phyloP scores from a whole-genome alignment of 2,888 invertebrate species.

The Apotomis capreana region DNA sequence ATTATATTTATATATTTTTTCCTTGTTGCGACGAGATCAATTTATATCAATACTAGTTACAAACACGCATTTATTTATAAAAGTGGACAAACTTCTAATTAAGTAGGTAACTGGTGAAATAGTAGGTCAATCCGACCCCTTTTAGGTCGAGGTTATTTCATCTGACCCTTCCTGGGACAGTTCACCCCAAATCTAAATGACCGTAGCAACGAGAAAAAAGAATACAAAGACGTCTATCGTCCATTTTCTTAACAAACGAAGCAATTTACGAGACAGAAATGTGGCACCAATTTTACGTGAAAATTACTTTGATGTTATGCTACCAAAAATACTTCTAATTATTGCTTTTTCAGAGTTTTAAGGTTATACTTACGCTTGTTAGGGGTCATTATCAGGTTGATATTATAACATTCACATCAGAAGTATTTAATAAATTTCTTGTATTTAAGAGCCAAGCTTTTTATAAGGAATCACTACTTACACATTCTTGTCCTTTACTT shows the following conservation, averaged over 20 bases:
- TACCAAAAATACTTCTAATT: not conserved
- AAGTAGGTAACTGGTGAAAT: constrained; percentile 40
- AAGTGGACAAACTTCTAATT: constrained; percentile 43
- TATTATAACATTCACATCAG: not conserved
- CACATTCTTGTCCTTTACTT: no score
- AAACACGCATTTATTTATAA: not conserved
- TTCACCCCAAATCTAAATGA: constrained; percentile 42
- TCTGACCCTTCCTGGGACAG: constrained; percentile 43
- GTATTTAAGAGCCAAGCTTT: no score
- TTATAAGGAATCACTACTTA: no score
- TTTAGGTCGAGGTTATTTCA: constrained; percentile 45
- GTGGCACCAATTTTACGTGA: constrained; percentile 11
- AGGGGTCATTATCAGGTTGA: not conserved
- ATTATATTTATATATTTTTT: no score
- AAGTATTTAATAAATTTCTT: no score
- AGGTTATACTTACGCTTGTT: not conserved
- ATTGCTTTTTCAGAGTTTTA: not conserved
- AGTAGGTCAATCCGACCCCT: constrained; percentile 42
- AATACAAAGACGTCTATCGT: constrained; percentile 35
- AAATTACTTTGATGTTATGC: constrained; percentile 9
- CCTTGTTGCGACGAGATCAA: no score
- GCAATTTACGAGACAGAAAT: constrained; percentile 27
- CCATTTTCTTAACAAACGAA: constrained; percentile 35
- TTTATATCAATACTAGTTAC: no score
- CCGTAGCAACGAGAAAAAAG: constrained; percentile 32